Conservation (phyloP, 2,797 vertebrate species). For the Sarcoramphus papa region DNA sequence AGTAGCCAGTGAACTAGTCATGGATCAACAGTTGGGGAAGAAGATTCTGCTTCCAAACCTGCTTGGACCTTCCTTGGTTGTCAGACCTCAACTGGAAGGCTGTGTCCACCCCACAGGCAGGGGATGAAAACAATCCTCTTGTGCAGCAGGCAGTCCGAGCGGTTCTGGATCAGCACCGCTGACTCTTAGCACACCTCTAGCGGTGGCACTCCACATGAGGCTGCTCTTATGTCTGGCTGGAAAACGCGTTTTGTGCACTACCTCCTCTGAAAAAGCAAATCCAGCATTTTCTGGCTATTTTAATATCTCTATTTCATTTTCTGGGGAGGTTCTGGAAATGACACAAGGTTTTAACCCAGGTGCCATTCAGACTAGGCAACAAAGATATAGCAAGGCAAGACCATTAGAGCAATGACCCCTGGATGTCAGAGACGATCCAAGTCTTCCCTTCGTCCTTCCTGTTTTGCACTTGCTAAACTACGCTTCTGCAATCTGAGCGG, state of each 20-base stretch:
- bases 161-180: neutral
- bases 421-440: neutral
- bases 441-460: neutral
- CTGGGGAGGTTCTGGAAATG: neutral
- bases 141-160: neutral
- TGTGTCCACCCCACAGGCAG: accelerated
- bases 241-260: neutral
- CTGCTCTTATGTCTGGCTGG: accelerated
- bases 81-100: neutral
- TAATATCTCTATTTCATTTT: neutral
- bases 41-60: neutral
- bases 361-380: neutral
- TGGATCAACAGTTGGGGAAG: neutral
- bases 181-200: neutral
- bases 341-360: neutral
- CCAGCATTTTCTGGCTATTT: neutral
- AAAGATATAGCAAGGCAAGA: neutral
- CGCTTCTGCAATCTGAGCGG: neutral
- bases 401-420: neutral
- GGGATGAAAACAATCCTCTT: neutral
- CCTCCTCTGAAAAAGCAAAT: neutral
- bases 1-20: neutral
- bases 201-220: neutral
- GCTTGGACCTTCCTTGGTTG: neutral
- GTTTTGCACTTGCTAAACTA: neutral